These are phyloP conservation scores for Molanna angustata DNA, from an alignment of 2,888 invertebrate species.

Conservation along the genomic window DNA sequence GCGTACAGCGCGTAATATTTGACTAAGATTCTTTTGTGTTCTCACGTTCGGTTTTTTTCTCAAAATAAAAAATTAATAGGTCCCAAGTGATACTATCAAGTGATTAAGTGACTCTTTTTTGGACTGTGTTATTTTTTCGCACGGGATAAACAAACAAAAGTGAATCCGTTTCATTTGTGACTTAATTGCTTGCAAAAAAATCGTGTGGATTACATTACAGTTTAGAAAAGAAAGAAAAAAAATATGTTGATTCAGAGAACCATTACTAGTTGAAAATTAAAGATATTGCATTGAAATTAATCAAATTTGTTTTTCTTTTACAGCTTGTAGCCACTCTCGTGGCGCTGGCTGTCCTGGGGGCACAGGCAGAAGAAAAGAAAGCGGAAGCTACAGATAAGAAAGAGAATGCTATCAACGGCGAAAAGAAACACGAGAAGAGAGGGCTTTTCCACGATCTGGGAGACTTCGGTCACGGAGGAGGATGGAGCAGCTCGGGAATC, in stretches of 20 bases:
- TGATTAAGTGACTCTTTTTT: too few relatives aligned
- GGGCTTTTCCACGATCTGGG: slow-evolving; percentile 61
- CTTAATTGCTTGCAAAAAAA: too few relatives aligned
- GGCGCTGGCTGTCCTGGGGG: slow-evolving; percentile 58
- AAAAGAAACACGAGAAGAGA: slow-evolving; percentile 74
- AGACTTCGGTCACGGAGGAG: slow-evolving; percentile 42
- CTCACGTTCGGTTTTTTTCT: neutral
- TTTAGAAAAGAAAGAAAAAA: too few relatives aligned
- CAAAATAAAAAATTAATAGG: too few relatives aligned
- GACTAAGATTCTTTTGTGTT: neutral
- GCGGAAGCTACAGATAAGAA: slow-evolving; percentile 56
- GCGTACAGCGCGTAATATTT: neutral
- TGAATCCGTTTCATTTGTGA: too few relatives aligned
- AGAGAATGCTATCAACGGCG: slow-evolving; percentile 49
- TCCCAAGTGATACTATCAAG: too few relatives aligned
- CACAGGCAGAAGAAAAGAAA: slow-evolving; percentile 58
- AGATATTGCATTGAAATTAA: neutral
- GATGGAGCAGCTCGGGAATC: slow-evolving; percentile 35
- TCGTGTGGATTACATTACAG: too few relatives aligned
- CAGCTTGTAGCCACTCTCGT: slow-evolving; percentile 61
- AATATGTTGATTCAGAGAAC: too few relatives aligned
- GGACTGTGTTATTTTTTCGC: too few relatives aligned
- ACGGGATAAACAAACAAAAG: too few relatives aligned
- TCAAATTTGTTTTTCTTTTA: slow-evolving; percentile 35
- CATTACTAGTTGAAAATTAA: neutral